Evolutionary conservation across 37 sponge, comb jelly and placozoan species (phyloP).

Genomic region (Dysidea cf. avara): DNA sequence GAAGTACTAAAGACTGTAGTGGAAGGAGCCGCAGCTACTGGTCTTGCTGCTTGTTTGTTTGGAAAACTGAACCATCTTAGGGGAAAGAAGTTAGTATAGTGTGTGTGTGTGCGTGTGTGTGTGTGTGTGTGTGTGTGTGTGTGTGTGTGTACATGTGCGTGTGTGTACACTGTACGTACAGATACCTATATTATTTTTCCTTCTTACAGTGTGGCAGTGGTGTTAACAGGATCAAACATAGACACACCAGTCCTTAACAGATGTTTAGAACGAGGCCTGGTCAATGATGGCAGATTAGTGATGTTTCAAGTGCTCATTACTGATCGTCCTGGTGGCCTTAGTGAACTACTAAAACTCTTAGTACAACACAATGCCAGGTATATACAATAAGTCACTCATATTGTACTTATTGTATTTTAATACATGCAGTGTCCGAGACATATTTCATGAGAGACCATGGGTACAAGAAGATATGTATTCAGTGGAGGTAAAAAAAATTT

Average conservation of each 20-base stretch:
- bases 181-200: neutral
- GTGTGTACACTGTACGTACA: neutral
- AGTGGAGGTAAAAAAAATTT: conserved; percentile 65
- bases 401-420: no score
- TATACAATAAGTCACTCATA: no score
- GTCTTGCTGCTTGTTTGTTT: conserved; percentile 79
- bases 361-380: conserved; percentile 51
- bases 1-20: conserved; percentile 84
- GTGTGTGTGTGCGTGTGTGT: conserved; percentile 15
- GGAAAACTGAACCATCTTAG: conserved; percentile 62
- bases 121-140: conserved; percentile 34
- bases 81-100: conserved; percentile 75
- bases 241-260: conserved; percentile 80
- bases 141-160: conserved; percentile 25
- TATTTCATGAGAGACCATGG: conserved; percentile 89
- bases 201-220: conserved; percentile 50
- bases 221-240: conserved; percentile 86
- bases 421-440: conserved; percentile 92
- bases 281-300: conserved; percentile 76
- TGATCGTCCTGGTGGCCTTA: conserved; percentile 75
- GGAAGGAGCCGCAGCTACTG: conserved; percentile 86
- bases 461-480: conserved; percentile 66
- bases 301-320: conserved; percentile 53
- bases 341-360: conserved; percentile 47
- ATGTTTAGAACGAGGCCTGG: conserved; percentile 86